A percentile compares a stretch with the other conserved stretches of the same genome.
Evolutionary conservation across 2,888 invertebrate species (phyloP).

Genomic region (Sesamia inferens): DNA sequence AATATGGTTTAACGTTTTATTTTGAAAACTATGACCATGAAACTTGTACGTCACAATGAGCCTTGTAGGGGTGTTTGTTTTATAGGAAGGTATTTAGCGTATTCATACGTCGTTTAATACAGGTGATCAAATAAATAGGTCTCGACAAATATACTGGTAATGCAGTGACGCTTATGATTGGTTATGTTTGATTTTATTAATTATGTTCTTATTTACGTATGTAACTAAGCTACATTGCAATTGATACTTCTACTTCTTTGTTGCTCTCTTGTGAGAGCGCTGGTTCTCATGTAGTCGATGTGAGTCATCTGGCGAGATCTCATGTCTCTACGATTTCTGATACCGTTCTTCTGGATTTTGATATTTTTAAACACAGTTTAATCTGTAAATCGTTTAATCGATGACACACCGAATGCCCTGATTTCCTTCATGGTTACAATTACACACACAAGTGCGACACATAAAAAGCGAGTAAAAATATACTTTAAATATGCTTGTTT

Average conservation of each 20-base stretch:
- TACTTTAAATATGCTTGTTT: too few species aligned
- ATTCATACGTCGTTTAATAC: constrained; percentile 28
- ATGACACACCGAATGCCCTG: neutral
- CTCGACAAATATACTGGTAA: constrained; percentile 30
- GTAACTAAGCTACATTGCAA: constrained; percentile 2
- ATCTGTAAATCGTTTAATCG: neutral
- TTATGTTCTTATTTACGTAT: neutral
- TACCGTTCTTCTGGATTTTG: too few species aligned
- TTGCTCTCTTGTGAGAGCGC: too few species aligned
- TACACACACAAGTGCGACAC: neutral
- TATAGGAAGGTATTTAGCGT: neutral
- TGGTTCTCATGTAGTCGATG: too few species aligned
- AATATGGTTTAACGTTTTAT: neutral
- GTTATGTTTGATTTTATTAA: constrained; percentile 28
- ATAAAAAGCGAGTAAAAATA: too few species aligned
- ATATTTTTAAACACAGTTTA: neutral
- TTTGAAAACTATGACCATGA: constrained; percentile 10
- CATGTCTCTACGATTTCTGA: too few species aligned
- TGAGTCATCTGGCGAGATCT: too few species aligned
- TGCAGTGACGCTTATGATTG: constrained; percentile 22
- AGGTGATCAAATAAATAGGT: constrained; percentile 49
- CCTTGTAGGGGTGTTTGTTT: constrained; percentile 8
- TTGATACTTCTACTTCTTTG: neutral
- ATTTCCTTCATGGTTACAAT: neutral
- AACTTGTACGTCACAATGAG: constrained; percentile 1